These are phyloP conservation scores for Rhopalosiphum maidis DNA, from an alignment of 1,140 invertebrate species.

Conservation along the genomic window DNA sequence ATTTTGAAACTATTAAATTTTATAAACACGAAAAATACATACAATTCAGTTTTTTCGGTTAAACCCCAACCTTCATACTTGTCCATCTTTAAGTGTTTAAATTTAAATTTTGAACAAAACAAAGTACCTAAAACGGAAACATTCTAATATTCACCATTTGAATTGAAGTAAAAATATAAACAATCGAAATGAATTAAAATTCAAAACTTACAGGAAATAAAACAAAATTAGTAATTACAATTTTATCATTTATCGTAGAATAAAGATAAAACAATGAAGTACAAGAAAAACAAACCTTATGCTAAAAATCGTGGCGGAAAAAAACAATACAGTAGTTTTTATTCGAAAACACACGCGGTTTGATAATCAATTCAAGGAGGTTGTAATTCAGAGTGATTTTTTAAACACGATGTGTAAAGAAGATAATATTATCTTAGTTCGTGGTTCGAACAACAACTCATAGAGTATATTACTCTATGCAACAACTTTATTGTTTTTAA, in stretches of 20 bases:
- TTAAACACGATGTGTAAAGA: no score
- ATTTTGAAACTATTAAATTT: neutral
- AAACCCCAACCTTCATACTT: conserved; percentile 42
- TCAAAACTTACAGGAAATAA: neutral
- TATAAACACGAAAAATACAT: neutral
- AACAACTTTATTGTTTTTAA: no score
- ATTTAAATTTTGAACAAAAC: neutral
- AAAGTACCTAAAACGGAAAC: neutral
- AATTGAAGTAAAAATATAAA: neutral
- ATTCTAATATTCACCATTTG: neutral
- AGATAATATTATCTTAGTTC: no score
- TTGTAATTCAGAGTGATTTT: neutral
- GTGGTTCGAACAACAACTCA: no score
- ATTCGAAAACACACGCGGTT: neutral
- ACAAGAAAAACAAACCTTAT: conserved; percentile 37
- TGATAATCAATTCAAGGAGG: conserved; percentile 37
- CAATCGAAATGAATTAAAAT: neutral
- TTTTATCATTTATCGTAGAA: neutral
- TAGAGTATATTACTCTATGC: no score
- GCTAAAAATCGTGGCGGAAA: conserved; percentile 34
- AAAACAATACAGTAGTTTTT: neutral
- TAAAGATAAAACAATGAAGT: conserved; percentile 39
- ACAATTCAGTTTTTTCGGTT: conserved; percentile 45
- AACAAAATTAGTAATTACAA: neutral
- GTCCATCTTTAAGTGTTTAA: conserved; percentile 24